Base-by-base conservation (phyloP, 2,113 vertebrate species). In the Apodemus speciosus region DNA sequence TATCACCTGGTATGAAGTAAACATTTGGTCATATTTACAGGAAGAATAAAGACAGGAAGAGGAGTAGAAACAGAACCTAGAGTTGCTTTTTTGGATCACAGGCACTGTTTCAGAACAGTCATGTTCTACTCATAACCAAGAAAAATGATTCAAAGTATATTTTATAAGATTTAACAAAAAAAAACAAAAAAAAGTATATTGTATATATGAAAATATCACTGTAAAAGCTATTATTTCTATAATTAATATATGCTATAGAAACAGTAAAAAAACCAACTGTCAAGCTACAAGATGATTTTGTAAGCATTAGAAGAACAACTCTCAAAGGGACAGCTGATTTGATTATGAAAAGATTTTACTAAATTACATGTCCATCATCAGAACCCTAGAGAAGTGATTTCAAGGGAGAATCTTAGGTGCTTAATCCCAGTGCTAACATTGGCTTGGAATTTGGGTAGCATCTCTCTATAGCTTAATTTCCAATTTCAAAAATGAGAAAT, bases 261-360 rank as follows among this genome's bases (percentile, higher is more conserved):
- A 62, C 56, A 58, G 23, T n/a, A 43, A 80, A n/a, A 60, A 83
- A 81, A 77, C 13, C 27, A 30, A 27, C 43, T 35, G 32, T 49
- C 40, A 38, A 79, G 35, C 80, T 85, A 89, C 46, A 90, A 23
- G n/a, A 89, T 68, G 53, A 56, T 90, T 92, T 53, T 46, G 32
- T 91, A 69, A 95, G 75, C 51, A 71, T 46, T 43, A 56, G 46
- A 35, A 89, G 80, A 87, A 60, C 32, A 16, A 75, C 20, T 76
- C 49, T 27, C 49, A 83, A 8, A 79, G 49, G 7, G 13, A 89
- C 27, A 21, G 40, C 21, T 75, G 43, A 85, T 91, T 46, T 49
- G 30, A 35, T 51, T 84, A 11, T 89, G 73, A 91, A 68, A 69
- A 89, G 20, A 13, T 76, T n/a, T 43, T 66, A 53, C 35, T 64